Evolutionary conservation across 2,888 invertebrate genomes (phyloP).

Genomic region (Orthosia cruda): DNA sequence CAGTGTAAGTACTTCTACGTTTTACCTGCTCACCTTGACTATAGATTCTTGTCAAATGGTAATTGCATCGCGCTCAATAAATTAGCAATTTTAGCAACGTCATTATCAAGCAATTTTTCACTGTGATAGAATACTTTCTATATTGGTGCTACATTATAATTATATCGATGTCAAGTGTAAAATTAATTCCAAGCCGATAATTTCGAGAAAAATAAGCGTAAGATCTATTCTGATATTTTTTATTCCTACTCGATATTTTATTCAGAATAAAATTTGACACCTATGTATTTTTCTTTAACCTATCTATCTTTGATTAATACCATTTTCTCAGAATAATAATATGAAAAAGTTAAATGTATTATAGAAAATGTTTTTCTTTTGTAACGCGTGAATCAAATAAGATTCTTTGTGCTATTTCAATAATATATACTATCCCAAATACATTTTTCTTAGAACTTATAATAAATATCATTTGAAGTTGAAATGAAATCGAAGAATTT

Average conservation of each 20-base stretch:
- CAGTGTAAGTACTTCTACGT: background rate
- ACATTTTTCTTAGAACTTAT: conserved; percentile 59
- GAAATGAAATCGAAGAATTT: conserved; percentile 17
- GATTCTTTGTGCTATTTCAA: conserved; percentile 48
- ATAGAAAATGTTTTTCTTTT: conserved; percentile 42
- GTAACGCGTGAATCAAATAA: conserved; percentile 36
- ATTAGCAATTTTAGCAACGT: background rate
- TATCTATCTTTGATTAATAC: conserved; percentile 40
- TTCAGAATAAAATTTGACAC: background rate
- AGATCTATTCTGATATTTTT: background rate
- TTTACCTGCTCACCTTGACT: background rate
- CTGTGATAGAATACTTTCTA: background rate
- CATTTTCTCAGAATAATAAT: conserved; percentile 39
- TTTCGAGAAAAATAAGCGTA: background rate
- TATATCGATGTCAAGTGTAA: background rate
- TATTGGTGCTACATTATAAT: background rate
- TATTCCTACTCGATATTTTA: background rate
- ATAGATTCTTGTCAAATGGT: background rate
- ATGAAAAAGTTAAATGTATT: conserved; percentile 39
- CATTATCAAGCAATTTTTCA: background rate
- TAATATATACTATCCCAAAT: conserved; percentile 44
- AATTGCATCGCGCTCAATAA: conserved; percentile 12
- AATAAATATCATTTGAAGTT: conserved; percentile 46
- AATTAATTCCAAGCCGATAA: background rate
- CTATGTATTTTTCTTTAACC: background rate